phyloP scores from a whole-genome alignment of 2,888 invertebrate species.

The Lymantria monacha region DNA sequence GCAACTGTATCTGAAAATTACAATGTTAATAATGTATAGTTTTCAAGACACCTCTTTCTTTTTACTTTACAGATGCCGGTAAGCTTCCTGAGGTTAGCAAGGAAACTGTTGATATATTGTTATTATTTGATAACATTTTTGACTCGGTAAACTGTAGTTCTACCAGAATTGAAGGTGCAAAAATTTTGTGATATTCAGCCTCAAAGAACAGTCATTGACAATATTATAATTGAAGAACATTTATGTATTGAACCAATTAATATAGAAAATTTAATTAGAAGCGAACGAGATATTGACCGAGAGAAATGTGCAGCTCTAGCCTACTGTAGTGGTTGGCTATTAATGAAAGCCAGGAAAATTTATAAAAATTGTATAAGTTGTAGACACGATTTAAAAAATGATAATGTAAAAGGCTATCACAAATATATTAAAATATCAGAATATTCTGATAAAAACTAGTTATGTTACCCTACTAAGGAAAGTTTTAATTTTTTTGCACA shows the following conservation, averaged over 20 bases:
- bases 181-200: background rate
- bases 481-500: constrained; percentile 18
- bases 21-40: too few relatives aligned
- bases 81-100: too few relatives aligned
- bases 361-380: constrained; percentile 1
- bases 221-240: background rate
- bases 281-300: background rate
- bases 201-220: background rate
- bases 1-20: too few relatives aligned
- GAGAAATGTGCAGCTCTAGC: constrained; percentile 17
- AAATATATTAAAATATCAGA: constrained; percentile 14
- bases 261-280: background rate
- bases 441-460: constrained; percentile 15
- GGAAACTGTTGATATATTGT: too few relatives aligned
- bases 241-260: background rate
- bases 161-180: too few relatives aligned
- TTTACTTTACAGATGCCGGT: too few relatives aligned
- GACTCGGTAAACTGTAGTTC: too few relatives aligned
- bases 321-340: constrained; percentile 22
- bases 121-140: too few relatives aligned
- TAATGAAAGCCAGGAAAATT: constrained; percentile 9
- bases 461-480: constrained; percentile 16
- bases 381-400: background rate
- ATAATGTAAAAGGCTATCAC: background rate
- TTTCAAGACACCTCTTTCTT: too few relatives aligned